Conservation (phyloP, 1,140 invertebrate species). For the Microplitis demolitor region DNA sequence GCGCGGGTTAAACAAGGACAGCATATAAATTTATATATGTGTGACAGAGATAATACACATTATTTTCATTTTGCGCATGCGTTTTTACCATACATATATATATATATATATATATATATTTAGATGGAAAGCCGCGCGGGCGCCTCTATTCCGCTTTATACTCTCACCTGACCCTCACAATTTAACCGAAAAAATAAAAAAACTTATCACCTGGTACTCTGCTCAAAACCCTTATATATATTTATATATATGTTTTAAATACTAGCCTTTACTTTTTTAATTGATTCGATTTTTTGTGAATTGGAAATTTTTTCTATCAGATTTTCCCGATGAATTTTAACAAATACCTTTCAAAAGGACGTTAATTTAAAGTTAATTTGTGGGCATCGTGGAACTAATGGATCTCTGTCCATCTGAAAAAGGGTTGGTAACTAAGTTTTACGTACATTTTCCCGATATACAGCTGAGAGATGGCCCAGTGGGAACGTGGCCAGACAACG, state of each 20-base stretch:
- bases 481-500: slow-evolving; percentile 1
- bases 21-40: slow-evolving; percentile 10
- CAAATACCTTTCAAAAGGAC: background rate
- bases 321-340: background rate
- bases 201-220: no score
- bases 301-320: no score
- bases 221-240: no score
- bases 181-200: background rate
- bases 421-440: slow-evolving; percentile 24
- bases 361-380: background rate
- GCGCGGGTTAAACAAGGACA: slow-evolving; percentile 24
- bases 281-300: no score
- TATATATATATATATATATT: slow-evolving; percentile 22
- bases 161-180: background rate
- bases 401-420: background rate
- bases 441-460: background rate
- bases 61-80: slow-evolving; percentile 2
- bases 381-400: background rate
- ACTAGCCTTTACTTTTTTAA: no score
- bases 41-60: background rate
- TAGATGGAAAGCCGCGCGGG: slow-evolving; percentile 6
- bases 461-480: background rate
- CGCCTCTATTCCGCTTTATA: background rate
- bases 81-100: background rate
- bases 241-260: no score